Base-by-base conservation (phyloP, 2,797 vertebrate genomes). In the Arremon brunneinucha region DNA sequence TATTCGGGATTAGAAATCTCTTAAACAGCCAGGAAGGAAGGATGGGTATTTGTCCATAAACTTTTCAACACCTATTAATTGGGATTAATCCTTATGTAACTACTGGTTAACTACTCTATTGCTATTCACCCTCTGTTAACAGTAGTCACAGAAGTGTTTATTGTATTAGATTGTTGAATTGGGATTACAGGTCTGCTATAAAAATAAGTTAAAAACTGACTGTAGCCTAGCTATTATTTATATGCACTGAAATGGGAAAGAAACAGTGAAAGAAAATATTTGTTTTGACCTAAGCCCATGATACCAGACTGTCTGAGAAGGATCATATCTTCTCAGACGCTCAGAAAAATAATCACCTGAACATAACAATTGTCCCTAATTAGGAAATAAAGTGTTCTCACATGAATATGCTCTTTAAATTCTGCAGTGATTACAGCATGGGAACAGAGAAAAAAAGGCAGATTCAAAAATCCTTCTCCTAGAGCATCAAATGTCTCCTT, bases 351-450 rank as follows among this genome's bases (percentile, higher is more conserved):
- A 87, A 87, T 70, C n/a, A 76, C 14, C 43, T 1, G 0, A 89
- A 83, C 82, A 71, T 70, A 74, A 53, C 34, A 71, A 62, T 90
- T 83, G 35, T 47, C 44, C n/a, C 6, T 78, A 83, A 57, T 81
- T 83, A 88, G 62, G 69, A 87, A 94, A 86, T 46, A 37, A 72
- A 88, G 11, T 79, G 55, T 90, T 95, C 83, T 95, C 63, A 93
- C 50, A 83, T 87, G 35, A 92, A 90, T 91, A 82, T 84, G 46
- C 37, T 86, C 27, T 90, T 91, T 81, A 76, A 84, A 75, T 60
- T 81, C 39, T 52, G 39, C 35, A 69, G 24, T 57, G 59, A 90
- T 91, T 91, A 79, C 18, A 88, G 46, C 22, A 78, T 16, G 2
- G 18, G 18, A 91, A 23, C 1, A 1, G 47, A 90, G 65, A 87